A percentile compares a stretch with the other conserved stretches of the same genome.
Evolutionary conservation across 2,888 invertebrate genomes (phyloP).

Genomic region (Drosophila planitibia): DNA sequence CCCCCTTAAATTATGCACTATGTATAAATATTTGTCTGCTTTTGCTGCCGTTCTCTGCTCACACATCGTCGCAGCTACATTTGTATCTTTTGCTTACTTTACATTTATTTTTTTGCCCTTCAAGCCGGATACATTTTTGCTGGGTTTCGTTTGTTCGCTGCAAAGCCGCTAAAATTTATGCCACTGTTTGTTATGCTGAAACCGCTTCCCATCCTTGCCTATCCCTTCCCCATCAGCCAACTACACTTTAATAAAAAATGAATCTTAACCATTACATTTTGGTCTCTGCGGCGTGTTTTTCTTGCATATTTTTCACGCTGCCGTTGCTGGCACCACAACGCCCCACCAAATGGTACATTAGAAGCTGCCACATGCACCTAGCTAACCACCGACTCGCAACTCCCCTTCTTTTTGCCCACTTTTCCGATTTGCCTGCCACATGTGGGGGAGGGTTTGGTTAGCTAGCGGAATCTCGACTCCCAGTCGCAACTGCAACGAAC

Average conservation of each 20-base stretch:
- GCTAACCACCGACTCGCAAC: background rate
- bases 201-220: constrained; percentile 4
- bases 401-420: background rate
- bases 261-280: constrained; percentile 65
- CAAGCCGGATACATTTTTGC: constrained; percentile 63
- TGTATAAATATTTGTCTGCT: background rate
- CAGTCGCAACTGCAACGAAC: constrained; percentile 61
- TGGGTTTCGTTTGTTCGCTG: constrained; percentile 3
- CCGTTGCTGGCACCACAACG: constrained; percentile 43
- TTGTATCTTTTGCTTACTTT: constrained; percentile 39
- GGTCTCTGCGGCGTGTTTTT: constrained; percentile 49
- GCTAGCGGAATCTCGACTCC: constrained; percentile 10
- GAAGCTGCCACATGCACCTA: constrained; percentile 48
- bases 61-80: constrained; percentile 28
- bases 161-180: constrained; percentile 65
- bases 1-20: background rate
- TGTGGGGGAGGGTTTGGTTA: background rate
- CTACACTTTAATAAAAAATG: constrained; percentile 51
- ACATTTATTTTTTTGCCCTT: constrained; percentile 22
- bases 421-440: constrained; percentile 67
- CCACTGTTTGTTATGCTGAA: constrained; percentile 37
- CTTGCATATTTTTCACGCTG: constrained; percentile 79
- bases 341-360: constrained; percentile 49
- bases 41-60: background rate
- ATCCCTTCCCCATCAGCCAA: background rate